phyloP scores from a whole-genome alignment of 2,113 vertebrate species.

The Calyptommatus sinebrachiatus region DNA sequence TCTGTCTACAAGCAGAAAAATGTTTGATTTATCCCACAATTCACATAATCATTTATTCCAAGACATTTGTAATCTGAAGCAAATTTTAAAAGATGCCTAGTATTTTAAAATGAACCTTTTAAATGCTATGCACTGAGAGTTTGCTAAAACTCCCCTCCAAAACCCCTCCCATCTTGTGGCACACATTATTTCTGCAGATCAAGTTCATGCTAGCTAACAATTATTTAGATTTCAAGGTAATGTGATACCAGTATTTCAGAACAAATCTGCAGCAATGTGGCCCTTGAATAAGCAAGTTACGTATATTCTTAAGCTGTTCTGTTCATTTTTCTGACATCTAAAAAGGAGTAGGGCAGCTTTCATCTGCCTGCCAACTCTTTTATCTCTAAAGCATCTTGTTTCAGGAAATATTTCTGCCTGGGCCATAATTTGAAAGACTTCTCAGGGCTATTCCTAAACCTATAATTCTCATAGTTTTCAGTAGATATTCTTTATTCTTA shows the following conservation, averaged over 20 bases:
- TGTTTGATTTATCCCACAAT: slow-evolving; percentile 8
- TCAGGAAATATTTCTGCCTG: slow-evolving; percentile 68
- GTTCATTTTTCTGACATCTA: slow-evolving; percentile 58
- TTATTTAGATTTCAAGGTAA: slow-evolving; percentile 64
- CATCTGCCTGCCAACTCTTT: slow-evolving; percentile 65
- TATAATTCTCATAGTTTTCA: slow-evolving; percentile 47
- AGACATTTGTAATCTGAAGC: background rate
- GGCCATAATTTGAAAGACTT: slow-evolving; percentile 75
- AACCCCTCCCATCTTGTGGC: background rate
- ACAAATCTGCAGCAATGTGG: slow-evolving; percentile 64
- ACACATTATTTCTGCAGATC: slow-evolving; percentile 60
- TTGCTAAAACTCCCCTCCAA: background rate
- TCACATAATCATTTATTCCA: slow-evolving; percentile 8
- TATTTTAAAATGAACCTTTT: slow-evolving; percentile 10
- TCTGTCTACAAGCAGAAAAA: slow-evolving; percentile 38
- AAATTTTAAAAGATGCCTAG: background rate
- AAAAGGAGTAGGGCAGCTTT: slow-evolving; percentile 59
- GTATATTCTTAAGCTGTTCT: slow-evolving; percentile 59
- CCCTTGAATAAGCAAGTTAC: slow-evolving; percentile 60
- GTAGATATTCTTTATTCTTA: slow-evolving; percentile 28
- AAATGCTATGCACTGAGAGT: background rate
- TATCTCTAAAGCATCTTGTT: slow-evolving; percentile 76
- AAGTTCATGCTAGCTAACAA: slow-evolving; percentile 55
- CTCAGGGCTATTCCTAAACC: slow-evolving; percentile 56
- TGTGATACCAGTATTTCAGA: slow-evolving; percentile 68